A percentile compares a stretch with the other conserved stretches of the same genome.
Evolutionary conservation across 2,888 invertebrate genomes (phyloP).

Genomic region (Eulithis prunata): DNA sequence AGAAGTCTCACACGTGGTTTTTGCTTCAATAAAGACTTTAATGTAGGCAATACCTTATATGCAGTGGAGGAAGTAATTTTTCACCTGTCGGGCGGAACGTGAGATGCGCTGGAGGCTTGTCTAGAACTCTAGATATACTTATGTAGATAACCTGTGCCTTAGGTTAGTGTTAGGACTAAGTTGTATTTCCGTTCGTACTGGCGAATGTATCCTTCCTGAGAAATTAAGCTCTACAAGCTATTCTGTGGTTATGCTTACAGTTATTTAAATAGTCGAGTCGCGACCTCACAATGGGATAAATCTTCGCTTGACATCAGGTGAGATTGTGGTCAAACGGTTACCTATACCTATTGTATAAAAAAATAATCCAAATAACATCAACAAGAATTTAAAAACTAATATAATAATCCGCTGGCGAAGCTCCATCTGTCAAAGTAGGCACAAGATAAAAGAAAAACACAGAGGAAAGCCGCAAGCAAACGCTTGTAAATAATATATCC

Average conservation of each 20-base stretch:
- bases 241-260: too few relatives aligned
- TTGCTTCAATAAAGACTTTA: constrained; percentile 24
- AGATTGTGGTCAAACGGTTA: too few relatives aligned
- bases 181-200: constrained; percentile 12
- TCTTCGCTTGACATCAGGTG: too few relatives aligned
- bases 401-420: too few relatives aligned
- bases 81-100: constrained; percentile 31
- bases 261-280: too few relatives aligned
- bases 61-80: constrained; percentile 32
- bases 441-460: neutral
- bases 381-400: too few relatives aligned
- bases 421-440: neutral
- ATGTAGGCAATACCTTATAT: constrained; percentile 24
- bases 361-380: too few relatives aligned
- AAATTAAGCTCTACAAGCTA: too few relatives aligned
- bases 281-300: too few relatives aligned
- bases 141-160: constrained; percentile 4
- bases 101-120: constrained; percentile 29
- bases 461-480: neutral
- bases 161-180: neutral
- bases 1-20: constrained; percentile 12
- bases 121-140: constrained; percentile 5
- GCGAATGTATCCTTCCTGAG: neutral
- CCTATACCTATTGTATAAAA: too few relatives aligned
- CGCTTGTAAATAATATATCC: constrained; percentile 9